phyloP scores from a whole-genome alignment of 2,888 invertebrate species.

The Amphimallon solstitiale region DNA sequence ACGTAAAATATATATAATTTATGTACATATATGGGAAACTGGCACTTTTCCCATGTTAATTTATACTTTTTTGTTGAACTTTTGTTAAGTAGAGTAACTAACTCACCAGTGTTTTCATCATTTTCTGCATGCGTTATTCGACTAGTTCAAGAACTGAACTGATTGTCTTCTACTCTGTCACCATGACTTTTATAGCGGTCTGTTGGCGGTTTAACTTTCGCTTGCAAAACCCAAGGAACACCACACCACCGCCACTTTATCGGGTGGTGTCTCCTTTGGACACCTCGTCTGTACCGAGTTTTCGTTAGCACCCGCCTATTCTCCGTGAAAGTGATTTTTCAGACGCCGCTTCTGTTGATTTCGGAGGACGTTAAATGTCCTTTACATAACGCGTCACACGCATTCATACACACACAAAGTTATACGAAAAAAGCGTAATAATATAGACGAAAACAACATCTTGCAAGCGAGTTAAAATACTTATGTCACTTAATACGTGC shows the following conservation, averaged over 20 bases:
- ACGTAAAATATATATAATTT: no score
- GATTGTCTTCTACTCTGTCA: slow-evolving; percentile 65
- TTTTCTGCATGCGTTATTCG: slow-evolving; percentile 53
- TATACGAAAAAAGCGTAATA: background rate
- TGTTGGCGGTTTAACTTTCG: slow-evolving; percentile 65
- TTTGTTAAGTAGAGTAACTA: slow-evolving; percentile 29
- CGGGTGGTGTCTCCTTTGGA: slow-evolving; percentile 38
- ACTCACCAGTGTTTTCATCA: slow-evolving; percentile 69
- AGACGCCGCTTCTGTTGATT: slow-evolving; percentile 41
- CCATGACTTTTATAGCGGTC: slow-evolving; percentile 67
- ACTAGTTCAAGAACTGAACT: slow-evolving; percentile 69
- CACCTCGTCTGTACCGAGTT: slow-evolving; percentile 8
- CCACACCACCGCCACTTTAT: slow-evolving; percentile 56
- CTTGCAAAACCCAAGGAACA: slow-evolving; percentile 53
- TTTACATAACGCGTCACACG: slow-evolving; percentile 57
- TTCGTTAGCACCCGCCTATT: slow-evolving; percentile 21
- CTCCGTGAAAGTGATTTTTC: slow-evolving; percentile 60
- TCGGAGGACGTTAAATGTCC: slow-evolving; percentile 54
- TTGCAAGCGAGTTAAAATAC: slow-evolving; percentile 41
- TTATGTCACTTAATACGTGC: slow-evolving; percentile 37
- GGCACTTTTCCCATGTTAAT: no score
- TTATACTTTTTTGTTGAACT: no score
- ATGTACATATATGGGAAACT: no score
- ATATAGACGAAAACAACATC: no score
- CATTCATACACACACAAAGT: background rate